Evolutionary conservation across 2,888 invertebrate species (phyloP).

Genomic region (Tetrapedia diversipes): DNA sequence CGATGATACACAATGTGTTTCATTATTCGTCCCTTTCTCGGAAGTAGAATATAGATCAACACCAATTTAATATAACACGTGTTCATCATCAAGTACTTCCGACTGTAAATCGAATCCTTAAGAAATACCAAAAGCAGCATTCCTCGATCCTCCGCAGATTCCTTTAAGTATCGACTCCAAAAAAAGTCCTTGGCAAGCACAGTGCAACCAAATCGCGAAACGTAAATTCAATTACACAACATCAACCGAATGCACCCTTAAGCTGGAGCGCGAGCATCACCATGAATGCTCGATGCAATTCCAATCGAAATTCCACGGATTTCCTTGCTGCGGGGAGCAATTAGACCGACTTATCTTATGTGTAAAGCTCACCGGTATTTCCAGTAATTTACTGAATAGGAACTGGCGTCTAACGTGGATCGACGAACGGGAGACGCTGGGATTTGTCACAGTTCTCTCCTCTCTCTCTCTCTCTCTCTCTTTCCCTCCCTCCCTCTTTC

Average conservation of each 20-base stretch:
- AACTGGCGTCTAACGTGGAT: slow-evolving; percentile 18
- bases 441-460: slow-evolving; percentile 56
- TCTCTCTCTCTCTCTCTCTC: background rate
- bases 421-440: slow-evolving; percentile 38
- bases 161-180: no score
- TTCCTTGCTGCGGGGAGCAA: slow-evolving; percentile 48
- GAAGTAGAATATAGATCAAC: no score
- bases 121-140: no score
- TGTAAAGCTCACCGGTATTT: slow-evolving; percentile 24
- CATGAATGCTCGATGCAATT: background rate
- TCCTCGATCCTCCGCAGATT: no score
- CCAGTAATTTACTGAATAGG: slow-evolving; percentile 56
- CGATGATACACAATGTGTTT: no score
- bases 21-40: no score
- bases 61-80: no score
- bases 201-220: background rate
- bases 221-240: background rate
- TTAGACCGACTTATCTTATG: slow-evolving; percentile 55
- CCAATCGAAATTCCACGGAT: slow-evolving; percentile 36
- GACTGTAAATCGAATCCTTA: no score
- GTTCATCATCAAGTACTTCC: no score
- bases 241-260: background rate
- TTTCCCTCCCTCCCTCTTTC: background rate
- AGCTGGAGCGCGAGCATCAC: background rate
- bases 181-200: no score